Conservation (phyloP, 1,140 invertebrate species). For the Saccostrea glomerata region DNA sequence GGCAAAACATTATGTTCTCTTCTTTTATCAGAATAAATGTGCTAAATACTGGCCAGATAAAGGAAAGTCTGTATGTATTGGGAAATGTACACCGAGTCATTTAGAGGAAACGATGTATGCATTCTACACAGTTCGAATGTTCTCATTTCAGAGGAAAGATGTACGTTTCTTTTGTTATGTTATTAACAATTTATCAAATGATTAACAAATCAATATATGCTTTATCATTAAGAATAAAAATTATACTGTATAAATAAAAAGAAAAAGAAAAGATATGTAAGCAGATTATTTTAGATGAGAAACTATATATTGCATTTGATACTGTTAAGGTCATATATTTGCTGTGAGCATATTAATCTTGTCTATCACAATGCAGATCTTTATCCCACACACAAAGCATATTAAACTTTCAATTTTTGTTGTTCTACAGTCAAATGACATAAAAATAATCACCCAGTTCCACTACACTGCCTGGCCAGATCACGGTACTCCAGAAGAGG, state of each 20-base stretch:
- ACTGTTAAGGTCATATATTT: background rate
- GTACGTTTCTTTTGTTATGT: background rate
- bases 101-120: background rate
- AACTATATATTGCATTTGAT: background rate
- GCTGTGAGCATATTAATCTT: background rate
- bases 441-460: conserved; percentile 84
- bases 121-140: background rate
- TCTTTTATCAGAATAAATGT: background rate
- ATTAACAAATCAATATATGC: background rate
- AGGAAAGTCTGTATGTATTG: background rate
- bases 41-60: background rate
- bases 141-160: background rate
- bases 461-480: conserved; percentile 98
- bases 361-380: background rate
- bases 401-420: background rate
- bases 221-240: background rate
- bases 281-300: background rate
- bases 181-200: background rate
- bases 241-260: too few relatives aligned
- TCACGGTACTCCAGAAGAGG: conserved; percentile 91
- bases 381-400: background rate
- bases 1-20: background rate
- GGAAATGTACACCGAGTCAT: background rate
- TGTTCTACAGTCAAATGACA: background rate
- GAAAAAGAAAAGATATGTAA: too few relatives aligned